Percentiles rank a stretch among this genome's conserved stretches.
Evolutionary conservation across 2,113 vertebrate genomes (phyloP).

Genomic region (Octodon degus): DNA sequence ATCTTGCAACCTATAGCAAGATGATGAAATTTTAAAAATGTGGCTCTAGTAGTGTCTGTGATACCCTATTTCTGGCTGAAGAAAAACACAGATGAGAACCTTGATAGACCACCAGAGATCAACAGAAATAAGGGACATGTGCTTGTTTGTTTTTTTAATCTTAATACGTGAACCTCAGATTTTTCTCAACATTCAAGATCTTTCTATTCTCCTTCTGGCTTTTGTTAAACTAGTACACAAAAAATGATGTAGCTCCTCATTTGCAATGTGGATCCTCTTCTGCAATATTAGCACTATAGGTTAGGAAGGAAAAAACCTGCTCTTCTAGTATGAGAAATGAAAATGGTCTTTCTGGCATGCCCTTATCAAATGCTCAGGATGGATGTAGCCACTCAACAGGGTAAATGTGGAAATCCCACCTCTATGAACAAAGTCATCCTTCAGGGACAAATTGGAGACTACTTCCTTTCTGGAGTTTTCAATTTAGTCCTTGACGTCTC

Average conservation of each 20-base stretch:
- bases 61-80: not conserved
- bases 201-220: not conserved
- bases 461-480: not conserved
- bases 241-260: not conserved
- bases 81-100: not conserved
- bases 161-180: not conserved
- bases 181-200: not conserved
- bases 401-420: not conserved
- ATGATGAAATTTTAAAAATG: not conserved
- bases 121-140: not conserved
- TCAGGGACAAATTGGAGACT: not conserved
- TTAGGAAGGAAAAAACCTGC: not conserved
- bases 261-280: not conserved
- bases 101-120: not conserved
- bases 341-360: not conserved
- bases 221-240: not conserved
- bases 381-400: not conserved
- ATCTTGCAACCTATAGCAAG: conserved; percentile 4
- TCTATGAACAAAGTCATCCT: not conserved
- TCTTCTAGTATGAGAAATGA: not conserved
- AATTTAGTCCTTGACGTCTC: not conserved
- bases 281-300: not conserved
- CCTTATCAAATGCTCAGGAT: not conserved
- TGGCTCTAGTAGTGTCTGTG: not conserved
- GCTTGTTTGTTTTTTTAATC: not conserved